Evolutionary conservation across 2,888 invertebrate genomes (phyloP).

Genomic region (Morpho achilles): DNA sequence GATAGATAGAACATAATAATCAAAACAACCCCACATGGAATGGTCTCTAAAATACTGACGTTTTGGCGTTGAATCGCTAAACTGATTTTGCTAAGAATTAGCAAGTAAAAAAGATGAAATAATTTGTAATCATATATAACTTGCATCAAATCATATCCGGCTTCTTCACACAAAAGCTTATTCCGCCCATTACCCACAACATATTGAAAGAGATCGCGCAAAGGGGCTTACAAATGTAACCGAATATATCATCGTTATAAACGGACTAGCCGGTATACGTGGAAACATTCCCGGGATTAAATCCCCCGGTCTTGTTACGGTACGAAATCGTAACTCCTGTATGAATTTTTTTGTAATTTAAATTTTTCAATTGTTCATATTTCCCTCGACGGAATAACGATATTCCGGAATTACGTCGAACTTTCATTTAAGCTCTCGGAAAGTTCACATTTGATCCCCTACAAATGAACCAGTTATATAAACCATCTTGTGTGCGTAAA

Average conservation of each 20-base stretch:
- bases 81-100: background rate
- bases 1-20: too few relatives aligned
- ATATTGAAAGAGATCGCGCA: conserved; percentile 23
- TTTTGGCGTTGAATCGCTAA: background rate
- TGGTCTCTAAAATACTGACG: too few relatives aligned
- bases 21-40: too few relatives aligned
- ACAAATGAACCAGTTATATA: too few relatives aligned
- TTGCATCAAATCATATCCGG: background rate
- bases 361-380: conserved; percentile 7
- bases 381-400: background rate
- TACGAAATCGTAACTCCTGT: conserved; percentile 14
- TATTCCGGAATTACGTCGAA: background rate
- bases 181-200: conserved; percentile 8
- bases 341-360: conserved; percentile 14
- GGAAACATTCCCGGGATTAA: conserved; percentile 41
- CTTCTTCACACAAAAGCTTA: conserved; percentile 4
- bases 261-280: conserved; percentile 39
- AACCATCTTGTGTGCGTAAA: too few relatives aligned
- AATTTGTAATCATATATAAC: background rate
- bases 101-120: background rate
- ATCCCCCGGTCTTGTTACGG: conserved; percentile 20
- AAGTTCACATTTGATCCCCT: background rate
- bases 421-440: conserved; percentile 1
- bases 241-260: conserved; percentile 45
- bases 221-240: conserved; percentile 34